These are phyloP conservation scores for Latheticus oryzae DNA, from an alignment of 2,888 invertebrate genomes.

Conservation along the genomic window DNA sequence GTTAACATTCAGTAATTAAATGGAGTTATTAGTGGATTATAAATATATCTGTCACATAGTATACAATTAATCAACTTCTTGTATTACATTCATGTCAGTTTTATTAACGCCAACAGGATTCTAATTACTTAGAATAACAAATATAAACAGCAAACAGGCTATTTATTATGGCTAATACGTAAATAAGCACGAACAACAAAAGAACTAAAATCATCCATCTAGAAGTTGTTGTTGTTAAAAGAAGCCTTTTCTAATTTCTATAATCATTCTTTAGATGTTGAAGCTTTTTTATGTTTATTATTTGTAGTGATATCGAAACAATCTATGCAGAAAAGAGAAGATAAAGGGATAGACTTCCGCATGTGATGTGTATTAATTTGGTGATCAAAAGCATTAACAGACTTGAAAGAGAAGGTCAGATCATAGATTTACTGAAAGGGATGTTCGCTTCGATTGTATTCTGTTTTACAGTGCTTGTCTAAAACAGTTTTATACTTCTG, in stretches of 20 bases:
- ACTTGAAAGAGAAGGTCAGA: slow-evolving; percentile 29
- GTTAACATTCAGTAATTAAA: slow-evolving; percentile 38
- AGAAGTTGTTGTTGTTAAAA: too few relatives aligned
- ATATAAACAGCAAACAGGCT: slow-evolving; percentile 33
- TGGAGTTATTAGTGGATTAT: slow-evolving; percentile 40
- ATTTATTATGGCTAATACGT: slow-evolving; percentile 33
- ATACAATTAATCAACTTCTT: slow-evolving; percentile 41
- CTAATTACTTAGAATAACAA: slow-evolving; percentile 38
- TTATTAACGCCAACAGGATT: slow-evolving; percentile 36
- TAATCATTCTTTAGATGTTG: too few relatives aligned
- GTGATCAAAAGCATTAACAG: slow-evolving; percentile 30
- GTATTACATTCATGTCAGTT: slow-evolving; percentile 37
- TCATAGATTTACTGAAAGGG: slow-evolving; percentile 33
- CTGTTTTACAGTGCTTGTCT: slow-evolving; percentile 18
- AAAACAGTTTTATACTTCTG: not conserved
- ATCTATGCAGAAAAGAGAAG: too few relatives aligned
- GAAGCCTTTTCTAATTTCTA: too few relatives aligned
- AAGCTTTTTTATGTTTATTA: too few relatives aligned
- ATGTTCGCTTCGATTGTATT: slow-evolving; percentile 28
- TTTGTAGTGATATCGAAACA: too few relatives aligned
- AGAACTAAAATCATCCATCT: too few relatives aligned
- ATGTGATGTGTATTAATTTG: slow-evolving; percentile 32
- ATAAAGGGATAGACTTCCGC: too few relatives aligned
- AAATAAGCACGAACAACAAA: slow-evolving; percentile 21
- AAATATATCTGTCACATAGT: slow-evolving; percentile 40